Base-by-base conservation (phyloP, 1,140 invertebrate species). In the Aethina tumida region DNA sequence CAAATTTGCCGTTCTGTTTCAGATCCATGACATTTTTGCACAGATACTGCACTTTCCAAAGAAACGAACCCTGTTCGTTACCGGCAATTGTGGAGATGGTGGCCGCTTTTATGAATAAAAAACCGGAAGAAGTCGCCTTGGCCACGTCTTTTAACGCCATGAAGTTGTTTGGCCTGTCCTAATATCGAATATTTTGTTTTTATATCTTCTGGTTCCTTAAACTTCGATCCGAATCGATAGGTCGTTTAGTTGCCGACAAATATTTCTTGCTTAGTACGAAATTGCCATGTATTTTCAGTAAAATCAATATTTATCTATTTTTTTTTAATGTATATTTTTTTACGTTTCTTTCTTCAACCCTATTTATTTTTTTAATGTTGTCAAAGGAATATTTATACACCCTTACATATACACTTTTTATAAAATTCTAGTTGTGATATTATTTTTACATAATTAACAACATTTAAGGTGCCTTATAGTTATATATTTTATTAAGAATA, bases 31-130 rank as follows among this genome's bases (percentile, higher is more conserved):
- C 66, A 35, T 74, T 73, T 56, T 62, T 74, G 52, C 70, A 74
- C 59, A 66, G 69, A 61, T 93, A 92, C 66, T 94, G 87, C 63
- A 92, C 89, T 36, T 97, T 96, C 67, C 90, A 96, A 69, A 73
- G 92, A 44, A 97, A 97, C 59, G 92, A 97, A 65, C 92, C 92
- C 0, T 95, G 91, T 66, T 88, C 88, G 10, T 67, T 96, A 36
- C 88, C 91, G 9, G 86, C 87, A 18, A 86, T 91, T 32, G 84
- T 94, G 10, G 92, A 97, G 66, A 83, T 96, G 74, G 79, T 96
- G 41, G 88, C 91, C 13, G 88, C 86, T 16, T 91, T 92, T 60
- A 81, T 93, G 69, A 74, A 76, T 35, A 82, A 81, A 57, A 75
- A 75, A 18, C 83, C 90, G 0, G 87, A 91, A 63, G 89, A 95